Conservation (phyloP, 2,888 invertebrate species). For the Luperina testacea region DNA sequence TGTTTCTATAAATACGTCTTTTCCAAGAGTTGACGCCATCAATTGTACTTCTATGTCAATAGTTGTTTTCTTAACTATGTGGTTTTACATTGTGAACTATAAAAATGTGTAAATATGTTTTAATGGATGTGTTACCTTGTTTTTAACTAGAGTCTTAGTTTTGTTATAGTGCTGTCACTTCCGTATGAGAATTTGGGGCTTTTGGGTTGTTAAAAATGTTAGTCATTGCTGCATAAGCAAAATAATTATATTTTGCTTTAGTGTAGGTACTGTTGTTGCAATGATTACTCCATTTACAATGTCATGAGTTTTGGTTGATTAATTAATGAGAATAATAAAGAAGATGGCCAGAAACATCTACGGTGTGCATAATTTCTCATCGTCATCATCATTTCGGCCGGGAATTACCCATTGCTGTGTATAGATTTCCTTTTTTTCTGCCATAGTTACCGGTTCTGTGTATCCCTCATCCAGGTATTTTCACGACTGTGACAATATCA, state of each 20-base stretch:
- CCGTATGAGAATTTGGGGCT: conserved; percentile 43
- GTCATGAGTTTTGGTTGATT: neutral
- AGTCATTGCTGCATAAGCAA: neutral
- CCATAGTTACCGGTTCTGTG: no score
- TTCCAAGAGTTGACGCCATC: conserved; percentile 58
- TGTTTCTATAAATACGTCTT: conserved; percentile 63
- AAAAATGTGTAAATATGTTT: conserved; percentile 65
- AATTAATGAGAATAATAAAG: no score
- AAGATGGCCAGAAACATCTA: no score
- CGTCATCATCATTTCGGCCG: neutral
- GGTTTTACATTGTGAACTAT: conserved; percentile 54
- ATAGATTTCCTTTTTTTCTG: no score
- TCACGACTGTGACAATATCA: no score
- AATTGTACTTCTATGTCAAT: conserved; percentile 60
- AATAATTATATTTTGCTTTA: neutral
- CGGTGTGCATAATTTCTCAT: neutral
- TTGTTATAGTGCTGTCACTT: conserved; percentile 55
- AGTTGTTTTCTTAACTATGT: conserved; percentile 54
- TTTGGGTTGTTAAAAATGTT: conserved; percentile 9
- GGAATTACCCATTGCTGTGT: neutral
- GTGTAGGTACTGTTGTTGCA: neutral
- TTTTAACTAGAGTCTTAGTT: conserved; percentile 38
- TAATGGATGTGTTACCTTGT: conserved; percentile 63
- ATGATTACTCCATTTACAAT: no score
- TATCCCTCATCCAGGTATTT: no score